A percentile compares a stretch with the other conserved stretches of the same genome.
Evolutionary conservation across 2,797 vertebrate species (phyloP).

Genomic region (Chiropotes sagulatus): DNA sequence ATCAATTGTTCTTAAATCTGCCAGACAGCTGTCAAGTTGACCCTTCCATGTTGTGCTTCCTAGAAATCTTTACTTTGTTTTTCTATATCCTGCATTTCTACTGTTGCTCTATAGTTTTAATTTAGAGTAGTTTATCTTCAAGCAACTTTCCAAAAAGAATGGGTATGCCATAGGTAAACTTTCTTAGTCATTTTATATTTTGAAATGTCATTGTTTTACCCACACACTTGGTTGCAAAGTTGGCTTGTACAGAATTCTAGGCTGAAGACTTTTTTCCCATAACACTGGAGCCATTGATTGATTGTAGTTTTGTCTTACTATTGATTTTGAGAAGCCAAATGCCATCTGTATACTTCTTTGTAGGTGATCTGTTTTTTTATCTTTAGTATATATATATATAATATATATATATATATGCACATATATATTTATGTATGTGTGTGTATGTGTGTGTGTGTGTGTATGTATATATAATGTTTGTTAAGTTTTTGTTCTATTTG

Average conservation of each 20-base stretch:
- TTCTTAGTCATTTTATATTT: neutral
- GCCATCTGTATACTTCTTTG: neutral
- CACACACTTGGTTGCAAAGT: neutral
- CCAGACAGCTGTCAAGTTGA: neutral
- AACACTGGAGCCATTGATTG: neutral
- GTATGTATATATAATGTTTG: neutral
- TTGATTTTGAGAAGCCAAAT: neutral
- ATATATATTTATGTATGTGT: no score
- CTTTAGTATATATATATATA: neutral
- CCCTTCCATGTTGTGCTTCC: neutral
- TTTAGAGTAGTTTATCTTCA: neutral
- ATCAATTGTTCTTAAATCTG: neutral
- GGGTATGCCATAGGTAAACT: neutral
- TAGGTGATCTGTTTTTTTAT: neutral
- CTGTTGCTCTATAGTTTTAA: neutral
- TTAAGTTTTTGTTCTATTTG: neutral
- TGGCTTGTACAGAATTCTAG: neutral
- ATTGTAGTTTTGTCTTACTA: neutral
- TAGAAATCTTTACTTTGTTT: neutral
- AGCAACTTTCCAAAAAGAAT: neutral
- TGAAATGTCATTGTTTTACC: neutral
- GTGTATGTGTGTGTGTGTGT: accelerated
- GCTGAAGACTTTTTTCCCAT: neutral
- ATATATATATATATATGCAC: no score
- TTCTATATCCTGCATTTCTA: neutral